Evolutionary conservation across 1,140 invertebrate species (phyloP).

Genomic region (Augochlora pura): DNA sequence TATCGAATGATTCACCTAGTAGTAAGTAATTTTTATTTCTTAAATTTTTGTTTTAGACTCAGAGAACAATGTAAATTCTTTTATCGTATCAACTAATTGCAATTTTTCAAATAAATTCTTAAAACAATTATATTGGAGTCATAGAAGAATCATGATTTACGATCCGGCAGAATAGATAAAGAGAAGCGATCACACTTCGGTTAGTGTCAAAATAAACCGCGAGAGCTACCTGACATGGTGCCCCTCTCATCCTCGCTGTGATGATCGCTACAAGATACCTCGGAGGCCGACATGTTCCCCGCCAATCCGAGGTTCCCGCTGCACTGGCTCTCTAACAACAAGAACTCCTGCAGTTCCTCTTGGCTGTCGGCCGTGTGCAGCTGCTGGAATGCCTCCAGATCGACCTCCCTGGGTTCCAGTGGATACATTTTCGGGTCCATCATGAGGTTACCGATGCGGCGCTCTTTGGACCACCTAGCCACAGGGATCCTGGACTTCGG

Average conservation of each 20-base stretch:
- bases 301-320: constrained; percentile 79
- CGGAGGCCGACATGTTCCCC: constrained; percentile 79
- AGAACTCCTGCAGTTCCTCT: constrained; percentile 85
- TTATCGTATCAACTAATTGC: too few species aligned
- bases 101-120: too few species aligned
- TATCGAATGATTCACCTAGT: too few species aligned
- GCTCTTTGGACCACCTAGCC: constrained; percentile 65
- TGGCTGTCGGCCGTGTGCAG: constrained; percentile 83
- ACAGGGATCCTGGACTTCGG: constrained; percentile 78
- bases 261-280: constrained; percentile 62
- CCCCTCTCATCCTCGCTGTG: constrained; percentile 71
- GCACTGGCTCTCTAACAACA: constrained; percentile 84
- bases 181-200: constrained; percentile 24
- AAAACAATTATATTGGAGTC: too few species aligned
- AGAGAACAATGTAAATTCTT: too few species aligned
- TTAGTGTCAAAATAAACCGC: constrained; percentile 29
- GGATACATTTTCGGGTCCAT: constrained; percentile 79
- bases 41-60: too few species aligned
- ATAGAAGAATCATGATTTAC: background rate
- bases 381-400: constrained; percentile 82
- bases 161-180: background rate
- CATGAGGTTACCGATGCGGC: constrained; percentile 64
- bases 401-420: constrained; percentile 82
- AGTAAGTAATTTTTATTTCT: too few species aligned
- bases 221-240: constrained; percentile 75